Evolutionary conservation across 2,113 vertebrate species (phyloP).

Genomic region (Diadophis punctatus): DNA sequence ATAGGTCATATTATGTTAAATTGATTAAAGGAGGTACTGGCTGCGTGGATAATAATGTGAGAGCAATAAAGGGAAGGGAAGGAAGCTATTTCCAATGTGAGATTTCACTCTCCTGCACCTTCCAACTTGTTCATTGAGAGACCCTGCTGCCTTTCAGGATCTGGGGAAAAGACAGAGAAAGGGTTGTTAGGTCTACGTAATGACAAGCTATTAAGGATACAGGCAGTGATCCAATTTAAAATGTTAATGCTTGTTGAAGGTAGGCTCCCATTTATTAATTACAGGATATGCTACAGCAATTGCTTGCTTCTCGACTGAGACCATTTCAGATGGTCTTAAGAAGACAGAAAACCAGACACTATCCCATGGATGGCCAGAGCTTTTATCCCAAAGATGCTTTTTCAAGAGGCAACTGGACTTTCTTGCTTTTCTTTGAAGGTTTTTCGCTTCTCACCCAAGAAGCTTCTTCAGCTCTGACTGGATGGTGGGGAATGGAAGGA

Average conservation of each 20-base stretch:
- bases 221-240: not conserved
- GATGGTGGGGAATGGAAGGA: too few species aligned
- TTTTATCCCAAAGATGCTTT: not conserved
- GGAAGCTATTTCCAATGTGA: not conserved
- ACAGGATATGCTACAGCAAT: not conserved
- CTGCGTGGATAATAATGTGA: slow-evolving; percentile 12
- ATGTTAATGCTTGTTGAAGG: not conserved
- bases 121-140: not conserved
- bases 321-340: not conserved
- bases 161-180: not conserved
- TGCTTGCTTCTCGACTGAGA: not conserved
- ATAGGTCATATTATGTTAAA: slow-evolving; percentile 34
- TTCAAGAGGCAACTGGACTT: too few species aligned
- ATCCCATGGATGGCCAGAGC: not conserved
- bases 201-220: not conserved
- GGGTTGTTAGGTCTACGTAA: not conserved
- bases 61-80: not conserved
- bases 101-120: not conserved
- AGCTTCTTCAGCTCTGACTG: too few species aligned
- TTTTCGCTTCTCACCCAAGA: too few species aligned
- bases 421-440: too few species aligned
- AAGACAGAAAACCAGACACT: not conserved
- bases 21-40: slow-evolving; percentile 11
- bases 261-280: not conserved
- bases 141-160: not conserved